Base-by-base conservation (phyloP, 2,888 invertebrate genomes). In the Nasonovia ribisnigri region DNA sequence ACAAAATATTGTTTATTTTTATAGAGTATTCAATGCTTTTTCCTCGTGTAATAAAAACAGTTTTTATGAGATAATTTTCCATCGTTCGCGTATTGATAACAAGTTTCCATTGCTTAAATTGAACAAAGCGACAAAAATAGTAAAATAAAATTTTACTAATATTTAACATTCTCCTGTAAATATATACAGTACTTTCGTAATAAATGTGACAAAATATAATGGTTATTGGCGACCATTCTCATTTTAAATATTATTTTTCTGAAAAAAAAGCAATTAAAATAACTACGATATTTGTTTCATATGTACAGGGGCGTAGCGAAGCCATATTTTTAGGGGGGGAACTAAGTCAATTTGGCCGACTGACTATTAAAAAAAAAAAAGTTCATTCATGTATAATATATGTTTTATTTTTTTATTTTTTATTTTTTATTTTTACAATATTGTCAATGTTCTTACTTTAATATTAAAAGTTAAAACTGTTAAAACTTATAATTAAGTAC, bases 41-140 rank as follows among this genome's bases (percentile, higher is more conserved):
- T 84, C 36, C 36, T 51, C n/a, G 36, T 26, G 16, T 20, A 87
- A 42, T 60, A 48, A 48, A 92, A 92, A 42, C 26, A 6, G 46
- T 84, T 92, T 92, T 87, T 60, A 87, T 8, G 48, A 87, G 87
- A 20, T 92, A 67, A 16, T 87, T 87, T 60, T 67, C 86, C n/a
- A 43, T 48, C 29, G 16, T 86, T 46, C n/a, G 4, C 26, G 36
- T 91, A 86, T 86, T n/a, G n/a, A 86, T 46, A 60, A 60, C 86
- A 48, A 60, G 57, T 86, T 60, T 86, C 43, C 26, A 43, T 48
- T 92, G 86, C 36, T 91, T 54, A 24, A 57, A 54, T 11, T 46
- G 36, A 46, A 86, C 11, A 92, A 86, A 46, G 46, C 36, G 3
- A 67, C 16, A 67, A 36, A 42, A 43, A 91, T 57, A 51, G 57